Evolutionary conservation across 2,113 vertebrate genomes (phyloP).

Genomic region (Melanerpes aurifrons): DNA sequence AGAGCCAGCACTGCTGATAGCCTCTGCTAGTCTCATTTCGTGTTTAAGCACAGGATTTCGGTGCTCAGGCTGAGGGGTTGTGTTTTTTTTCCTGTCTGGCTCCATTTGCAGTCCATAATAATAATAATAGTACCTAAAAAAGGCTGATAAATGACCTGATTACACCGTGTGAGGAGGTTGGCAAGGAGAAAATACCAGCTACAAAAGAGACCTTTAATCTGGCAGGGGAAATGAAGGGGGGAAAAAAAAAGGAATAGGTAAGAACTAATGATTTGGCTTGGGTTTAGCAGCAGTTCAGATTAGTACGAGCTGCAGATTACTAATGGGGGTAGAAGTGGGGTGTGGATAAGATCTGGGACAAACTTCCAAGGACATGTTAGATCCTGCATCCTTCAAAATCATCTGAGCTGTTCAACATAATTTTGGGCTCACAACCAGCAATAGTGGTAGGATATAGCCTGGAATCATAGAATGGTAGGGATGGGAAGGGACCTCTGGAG

Average conservation of each 20-base stretch:
- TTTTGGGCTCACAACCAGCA: not conserved
- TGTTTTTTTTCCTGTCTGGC: not conserved
- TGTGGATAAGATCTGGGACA: conserved; percentile 6
- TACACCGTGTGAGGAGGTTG: conserved; percentile 16
- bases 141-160: conserved; percentile 55
- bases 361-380: not conserved
- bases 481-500: too few species aligned
- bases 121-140: conserved; percentile 42
- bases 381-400: not conserved
- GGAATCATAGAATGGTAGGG: too few species aligned
- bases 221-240: not conserved
- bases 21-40: conserved; percentile 26
- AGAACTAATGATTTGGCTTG: conserved; percentile 18
- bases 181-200: conserved; percentile 47
- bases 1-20: conserved; percentile 44
- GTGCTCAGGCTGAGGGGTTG: conserved; percentile 33
- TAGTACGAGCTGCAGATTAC: conserved; percentile 20
- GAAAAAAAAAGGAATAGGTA: not conserved
- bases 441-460: not conserved
- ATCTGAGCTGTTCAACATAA: not conserved
- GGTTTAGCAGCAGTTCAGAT: conserved; percentile 28
- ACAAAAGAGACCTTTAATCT: conserved; percentile 48
- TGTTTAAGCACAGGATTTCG: conserved; percentile 48
- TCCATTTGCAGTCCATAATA: conserved; percentile 35
- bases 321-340: not conserved